These are phyloP conservation scores for Copsychus sechellarum DNA, from an alignment of 2,113 vertebrate genomes.

Conservation along the genomic window DNA sequence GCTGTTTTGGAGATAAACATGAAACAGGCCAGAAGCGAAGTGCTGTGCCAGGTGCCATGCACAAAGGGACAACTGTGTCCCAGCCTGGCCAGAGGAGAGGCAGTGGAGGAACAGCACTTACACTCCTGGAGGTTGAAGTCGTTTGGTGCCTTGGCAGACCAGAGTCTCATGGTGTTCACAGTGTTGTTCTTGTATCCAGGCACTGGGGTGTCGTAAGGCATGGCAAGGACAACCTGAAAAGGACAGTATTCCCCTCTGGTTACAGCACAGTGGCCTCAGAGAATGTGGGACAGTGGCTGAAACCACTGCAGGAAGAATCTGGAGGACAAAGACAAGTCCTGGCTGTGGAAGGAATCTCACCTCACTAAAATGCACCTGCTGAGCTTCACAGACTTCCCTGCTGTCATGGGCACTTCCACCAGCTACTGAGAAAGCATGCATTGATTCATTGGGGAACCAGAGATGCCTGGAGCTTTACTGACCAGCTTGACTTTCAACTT, in stretches of 20 bases:
- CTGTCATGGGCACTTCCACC: neutral
- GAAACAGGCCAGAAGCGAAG: neutral
- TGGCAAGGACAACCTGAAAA: conserved; percentile 81
- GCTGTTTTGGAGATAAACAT: neutral
- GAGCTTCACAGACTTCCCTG: neutral
- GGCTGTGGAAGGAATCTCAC: neutral
- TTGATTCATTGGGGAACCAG: neutral
- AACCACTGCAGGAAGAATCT: neutral
- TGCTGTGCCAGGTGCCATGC: neutral
- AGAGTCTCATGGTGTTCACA: conserved; percentile 89
- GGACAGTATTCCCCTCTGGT: neutral
- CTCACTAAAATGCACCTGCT: neutral
- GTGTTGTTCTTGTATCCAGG: conserved; percentile 91
- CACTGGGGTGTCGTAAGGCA: conserved; percentile 87
- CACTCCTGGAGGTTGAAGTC: conserved; percentile 89
- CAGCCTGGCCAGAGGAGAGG: neutral
- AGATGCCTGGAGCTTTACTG: neutral
- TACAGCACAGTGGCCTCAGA: neutral
- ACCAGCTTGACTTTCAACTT: neutral
- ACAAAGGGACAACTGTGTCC: neutral
- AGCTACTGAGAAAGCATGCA: neutral
- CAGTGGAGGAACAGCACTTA: conserved; percentile 46
- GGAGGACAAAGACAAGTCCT: neutral
- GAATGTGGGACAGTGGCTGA: neutral
- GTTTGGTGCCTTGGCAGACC: conserved; percentile 88